Conservation (phyloP, 1,140 invertebrate genomes). For the Cotesia chilonis region DNA sequence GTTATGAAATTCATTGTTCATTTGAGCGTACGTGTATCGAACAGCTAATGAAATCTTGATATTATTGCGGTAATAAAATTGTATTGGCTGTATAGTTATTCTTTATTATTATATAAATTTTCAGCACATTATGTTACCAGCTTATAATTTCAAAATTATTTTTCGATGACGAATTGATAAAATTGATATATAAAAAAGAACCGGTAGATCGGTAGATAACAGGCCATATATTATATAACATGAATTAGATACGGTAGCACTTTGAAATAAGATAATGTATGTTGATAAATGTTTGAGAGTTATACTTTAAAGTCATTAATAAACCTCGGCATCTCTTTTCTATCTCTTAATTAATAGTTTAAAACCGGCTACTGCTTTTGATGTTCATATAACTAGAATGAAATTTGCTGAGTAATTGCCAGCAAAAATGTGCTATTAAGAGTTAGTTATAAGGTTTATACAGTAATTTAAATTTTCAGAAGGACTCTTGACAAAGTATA, state of each 20-base stretch:
- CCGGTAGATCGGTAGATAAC: conserved; percentile 10
- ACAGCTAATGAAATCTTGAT: no score
- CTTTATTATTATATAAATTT: no score
- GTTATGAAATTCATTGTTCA: no score
- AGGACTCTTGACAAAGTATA: background rate
- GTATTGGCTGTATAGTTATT: no score
- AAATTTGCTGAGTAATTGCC: conserved; percentile 33
- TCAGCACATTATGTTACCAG: no score
- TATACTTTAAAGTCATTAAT: conserved; percentile 33
- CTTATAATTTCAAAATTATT: background rate
- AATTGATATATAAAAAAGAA: background rate
- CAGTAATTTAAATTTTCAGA: conserved; percentile 6
- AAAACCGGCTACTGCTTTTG: conserved; percentile 32
- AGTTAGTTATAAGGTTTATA: background rate
- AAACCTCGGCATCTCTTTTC: conserved; percentile 37
- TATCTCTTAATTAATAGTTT: conserved; percentile 43
- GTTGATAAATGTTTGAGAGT: conserved; percentile 28
- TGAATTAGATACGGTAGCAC: conserved; percentile 32
- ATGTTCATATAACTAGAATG: conserved; percentile 2
- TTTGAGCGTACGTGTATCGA: no score
- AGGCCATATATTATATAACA: background rate
- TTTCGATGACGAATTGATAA: background rate
- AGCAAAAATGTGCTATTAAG: conserved; percentile 24
- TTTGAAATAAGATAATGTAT: conserved; percentile 31
- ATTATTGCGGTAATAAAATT: no score